Evolutionary conservation across 2,797 vertebrate species (phyloP).

Genomic region (Trachops cirrhosus): DNA sequence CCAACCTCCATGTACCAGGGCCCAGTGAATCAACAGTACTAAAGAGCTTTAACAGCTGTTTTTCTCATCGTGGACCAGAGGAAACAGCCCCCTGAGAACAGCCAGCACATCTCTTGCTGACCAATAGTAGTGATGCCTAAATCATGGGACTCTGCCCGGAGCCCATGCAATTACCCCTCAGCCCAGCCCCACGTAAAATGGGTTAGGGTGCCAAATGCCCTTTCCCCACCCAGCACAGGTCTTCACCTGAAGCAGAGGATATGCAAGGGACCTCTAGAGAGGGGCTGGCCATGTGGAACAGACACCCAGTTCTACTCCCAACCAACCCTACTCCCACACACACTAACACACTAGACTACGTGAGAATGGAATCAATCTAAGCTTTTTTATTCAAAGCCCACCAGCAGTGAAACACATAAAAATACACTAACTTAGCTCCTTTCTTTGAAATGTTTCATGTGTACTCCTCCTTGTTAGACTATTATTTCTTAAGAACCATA

Average conservation of each 20-base stretch:
- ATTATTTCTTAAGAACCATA: not conserved
- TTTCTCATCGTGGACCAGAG: not conserved
- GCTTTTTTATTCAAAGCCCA: not conserved
- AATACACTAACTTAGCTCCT: not conserved
- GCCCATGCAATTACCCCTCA: not conserved
- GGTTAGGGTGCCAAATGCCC: not conserved
- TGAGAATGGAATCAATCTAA: not conserved
- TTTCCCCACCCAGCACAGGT: not conserved
- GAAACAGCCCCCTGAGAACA: not conserved
- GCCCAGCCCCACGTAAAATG: not conserved
- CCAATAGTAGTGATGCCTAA: not conserved
- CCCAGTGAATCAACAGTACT: not conserved
- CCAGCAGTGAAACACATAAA: not conserved
- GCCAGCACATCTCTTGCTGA: not conserved
- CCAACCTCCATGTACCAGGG: not conserved
- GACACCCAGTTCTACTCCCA: not conserved
- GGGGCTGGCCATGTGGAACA: not conserved
- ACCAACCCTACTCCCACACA: not conserved
- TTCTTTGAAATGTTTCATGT: constrained; percentile 8
- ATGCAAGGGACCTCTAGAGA: not conserved
- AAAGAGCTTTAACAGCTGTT: not conserved
- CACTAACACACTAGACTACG: not conserved
- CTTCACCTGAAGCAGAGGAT: not conserved
- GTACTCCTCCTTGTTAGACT: not conserved
- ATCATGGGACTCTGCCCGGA: not conserved